Evolutionary conservation across 2,797 vertebrate genomes (phyloP).

Genomic region (Hemibagrus guttatus): DNA sequence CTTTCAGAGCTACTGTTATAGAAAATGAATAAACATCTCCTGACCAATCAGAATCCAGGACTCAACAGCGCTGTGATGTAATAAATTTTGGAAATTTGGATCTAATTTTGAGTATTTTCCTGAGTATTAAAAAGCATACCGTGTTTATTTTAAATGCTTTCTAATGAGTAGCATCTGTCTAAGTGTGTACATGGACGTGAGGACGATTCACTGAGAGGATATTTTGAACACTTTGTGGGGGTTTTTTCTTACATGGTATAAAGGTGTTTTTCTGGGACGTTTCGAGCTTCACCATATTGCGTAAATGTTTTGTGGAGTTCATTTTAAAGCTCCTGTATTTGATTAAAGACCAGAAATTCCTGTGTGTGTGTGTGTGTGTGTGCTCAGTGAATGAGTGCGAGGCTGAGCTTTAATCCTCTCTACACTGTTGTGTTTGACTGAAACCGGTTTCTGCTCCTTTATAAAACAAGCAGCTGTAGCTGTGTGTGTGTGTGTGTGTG

Average conservation of each 20-base stretch:
- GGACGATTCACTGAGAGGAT: no score
- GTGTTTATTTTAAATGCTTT: background rate
- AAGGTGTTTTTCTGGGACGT: slow-evolving; percentile 1
- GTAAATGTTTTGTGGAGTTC: background rate
- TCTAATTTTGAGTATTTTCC: no score
- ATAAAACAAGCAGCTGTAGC: slow-evolving; percentile 31
- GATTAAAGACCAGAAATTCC: slow-evolving; percentile 1
- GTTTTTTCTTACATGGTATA: background rate
- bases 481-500: background rate
- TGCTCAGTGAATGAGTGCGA: background rate
- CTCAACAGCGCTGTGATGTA: background rate
- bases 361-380: background rate
- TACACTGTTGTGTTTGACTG: slow-evolving; percentile 16
- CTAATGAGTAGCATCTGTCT: background rate
- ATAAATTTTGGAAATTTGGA: no score
- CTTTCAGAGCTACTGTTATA: no score
- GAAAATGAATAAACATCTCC: no score
- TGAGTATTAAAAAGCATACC: background rate
- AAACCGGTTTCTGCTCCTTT: slow-evolving; percentile 55
- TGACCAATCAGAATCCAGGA: no score
- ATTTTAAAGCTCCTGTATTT: slow-evolving; percentile 11
- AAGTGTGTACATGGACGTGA: no score
- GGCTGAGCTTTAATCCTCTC: slow-evolving; percentile 4
- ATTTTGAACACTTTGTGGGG: no score
- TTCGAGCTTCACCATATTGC: background rate